Evolutionary conservation across 2,888 invertebrate species (phyloP), one percentile per base, ranked within the genome.

Genomic region (Tholera decimalis): DNA sequence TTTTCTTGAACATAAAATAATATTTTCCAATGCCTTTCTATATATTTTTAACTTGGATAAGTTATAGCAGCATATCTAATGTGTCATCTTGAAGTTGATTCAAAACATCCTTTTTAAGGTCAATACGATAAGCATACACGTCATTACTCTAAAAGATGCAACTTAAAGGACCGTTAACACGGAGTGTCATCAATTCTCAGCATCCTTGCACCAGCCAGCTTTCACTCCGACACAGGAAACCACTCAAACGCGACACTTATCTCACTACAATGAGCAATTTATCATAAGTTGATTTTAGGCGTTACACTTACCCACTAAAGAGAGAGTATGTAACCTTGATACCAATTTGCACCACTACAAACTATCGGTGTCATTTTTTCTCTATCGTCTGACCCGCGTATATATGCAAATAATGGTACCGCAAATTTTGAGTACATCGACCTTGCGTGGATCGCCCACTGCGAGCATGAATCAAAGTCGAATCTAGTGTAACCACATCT

Each of bases 291-390:
- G 89, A 91, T 92, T 93, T 93, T 90, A 89, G 89, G 87, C 91
- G 95, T 93, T 95, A 95, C 92, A 95, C 94, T 95, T 93, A 95
- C 95, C 95, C 87, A 94, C 91, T 94, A 93, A 94, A 84, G 93
- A 93, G 93, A 94, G 93, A 91, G 92, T 90, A 86, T 89, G 66
- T 93, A 93, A 86, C 95, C 95, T 95, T 95, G 95, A 94, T 95
- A 93, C 90, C 88, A 87, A 91, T 95, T 93, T 88, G 91, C 93
- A 92, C 89, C 85, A 87, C 82, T 83, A 85, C 88, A 85, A 86
- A 87, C 85, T 90, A 92, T 92, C 85, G 87, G 92, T 94, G 95
- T 92, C 94, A 93, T 91, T 95, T 95, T 93, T 94, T 94, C 47
- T 89, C 63, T 77, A 75, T 80, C 85, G 89, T 91, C 91, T 92